phyloP scores from a whole-genome alignment of 2,797 vertebrate genomes.

The Synaphobranchus kaupii region DNA sequence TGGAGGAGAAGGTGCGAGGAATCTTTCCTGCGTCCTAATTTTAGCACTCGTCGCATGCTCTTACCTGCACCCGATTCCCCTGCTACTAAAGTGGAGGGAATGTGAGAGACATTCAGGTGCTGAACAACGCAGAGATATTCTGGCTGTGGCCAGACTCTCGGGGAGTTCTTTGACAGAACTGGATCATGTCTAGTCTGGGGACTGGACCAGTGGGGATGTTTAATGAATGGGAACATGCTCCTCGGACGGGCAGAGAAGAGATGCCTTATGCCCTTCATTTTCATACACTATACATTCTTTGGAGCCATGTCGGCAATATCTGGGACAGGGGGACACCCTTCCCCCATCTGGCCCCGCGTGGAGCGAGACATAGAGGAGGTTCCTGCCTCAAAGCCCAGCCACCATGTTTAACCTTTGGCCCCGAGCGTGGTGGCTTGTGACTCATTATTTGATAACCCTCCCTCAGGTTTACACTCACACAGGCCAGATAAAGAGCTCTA shows the following conservation, averaged over 20 bases:
- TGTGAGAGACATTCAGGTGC: conserved; percentile 34
- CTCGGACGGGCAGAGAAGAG: neutral
- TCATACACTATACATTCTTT: neutral
- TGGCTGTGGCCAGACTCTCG: conserved; percentile 19
- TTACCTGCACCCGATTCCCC: conserved; percentile 41
- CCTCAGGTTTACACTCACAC: conserved; percentile 29
- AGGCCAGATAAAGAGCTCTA: conserved; percentile 20
- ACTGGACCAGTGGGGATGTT: neutral
- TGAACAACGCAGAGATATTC: conserved; percentile 13
- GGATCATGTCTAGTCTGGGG: conserved; percentile 37
- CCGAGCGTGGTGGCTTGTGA: conserved; percentile 16
- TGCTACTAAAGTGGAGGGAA: conserved; percentile 32
- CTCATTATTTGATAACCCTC: conserved; percentile 34
- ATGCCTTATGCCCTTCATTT: neutral
- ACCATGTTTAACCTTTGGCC: conserved; percentile 17
- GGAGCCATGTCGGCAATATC: neutral
- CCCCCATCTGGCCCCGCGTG: neutral
- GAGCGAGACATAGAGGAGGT: neutral
- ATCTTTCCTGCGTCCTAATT: conserved; percentile 70
- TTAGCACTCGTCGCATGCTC: conserved; percentile 69
- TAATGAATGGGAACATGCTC: neutral
- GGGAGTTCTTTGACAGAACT: conserved; percentile 42
- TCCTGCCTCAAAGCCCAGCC: neutral
- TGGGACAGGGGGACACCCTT: neutral
- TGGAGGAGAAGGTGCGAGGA: conserved; percentile 48